Percentiles rank a stretch among this genome's conserved stretches.
phyloP scores from a whole-genome alignment of 2,888 invertebrate species.

The Lydus trimaculatus region DNA sequence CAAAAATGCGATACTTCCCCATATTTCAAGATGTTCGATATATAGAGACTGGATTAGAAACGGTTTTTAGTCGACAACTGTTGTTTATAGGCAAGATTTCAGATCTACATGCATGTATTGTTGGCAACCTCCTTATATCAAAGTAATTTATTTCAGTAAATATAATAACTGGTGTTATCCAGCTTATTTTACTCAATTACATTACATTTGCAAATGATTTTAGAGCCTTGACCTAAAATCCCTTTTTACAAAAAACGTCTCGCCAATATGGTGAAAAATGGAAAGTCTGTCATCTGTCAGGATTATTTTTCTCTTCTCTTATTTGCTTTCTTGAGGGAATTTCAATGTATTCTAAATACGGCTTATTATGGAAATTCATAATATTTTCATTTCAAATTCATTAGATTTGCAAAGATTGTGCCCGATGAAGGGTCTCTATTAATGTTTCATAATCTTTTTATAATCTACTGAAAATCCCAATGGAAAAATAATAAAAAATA shows the following conservation, averaged over 20 bases:
- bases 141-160: background rate
- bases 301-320: background rate
- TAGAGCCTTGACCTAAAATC: background rate
- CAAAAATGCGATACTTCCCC: background rate
- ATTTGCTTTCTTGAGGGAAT: background rate
- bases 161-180: too few relatives aligned
- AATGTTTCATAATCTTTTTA: background rate
- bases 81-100: background rate
- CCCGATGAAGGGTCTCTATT: background rate
- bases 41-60: background rate
- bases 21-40: background rate
- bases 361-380: background rate
- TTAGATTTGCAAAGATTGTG: background rate
- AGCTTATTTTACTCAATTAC: background rate
- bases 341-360: background rate
- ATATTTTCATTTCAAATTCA: background rate
- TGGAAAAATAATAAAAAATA: background rate
- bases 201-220: background rate
- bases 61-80: background rate
- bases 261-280: background rate
- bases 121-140: background rate
- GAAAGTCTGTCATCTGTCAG: background rate
- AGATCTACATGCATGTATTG: background rate
- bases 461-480: background rate
- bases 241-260: too few relatives aligned